Percentiles rank a stretch among this genome's conserved stretches.
Conservation (phyloP, 2,888 invertebrate genomes). For the Lumbricus terrestris region DNA sequence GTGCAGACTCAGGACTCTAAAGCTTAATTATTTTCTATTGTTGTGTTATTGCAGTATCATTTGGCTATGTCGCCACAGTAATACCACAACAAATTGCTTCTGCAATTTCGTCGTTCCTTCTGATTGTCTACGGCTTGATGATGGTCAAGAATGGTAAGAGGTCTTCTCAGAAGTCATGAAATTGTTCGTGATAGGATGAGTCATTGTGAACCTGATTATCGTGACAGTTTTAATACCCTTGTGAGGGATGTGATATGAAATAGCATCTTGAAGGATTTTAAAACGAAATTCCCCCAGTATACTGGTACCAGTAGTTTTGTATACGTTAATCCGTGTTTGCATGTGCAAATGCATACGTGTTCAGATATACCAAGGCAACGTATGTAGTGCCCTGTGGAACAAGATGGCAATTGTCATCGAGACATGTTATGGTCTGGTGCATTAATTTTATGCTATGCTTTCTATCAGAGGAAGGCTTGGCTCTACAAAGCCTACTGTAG, state of each 20-base stretch:
- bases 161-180: background rate
- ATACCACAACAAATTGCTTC: background rate
- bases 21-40: background rate
- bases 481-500: background rate
- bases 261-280: background rate
- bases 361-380: background rate
- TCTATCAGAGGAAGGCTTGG: no score
- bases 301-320: background rate
- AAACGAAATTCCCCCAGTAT: background rate
- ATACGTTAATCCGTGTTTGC: background rate
- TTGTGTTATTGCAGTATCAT: background rate
- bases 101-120: background rate
- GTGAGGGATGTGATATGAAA: no score
- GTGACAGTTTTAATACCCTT: background rate
- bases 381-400: background rate
- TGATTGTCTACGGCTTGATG: background rate
- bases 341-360: background rate
- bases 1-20: background rate
- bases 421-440: background rate
- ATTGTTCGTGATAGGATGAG: background rate
- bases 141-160: background rate
- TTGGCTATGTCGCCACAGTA: background rate
- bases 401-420: background rate
- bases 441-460: background rate
- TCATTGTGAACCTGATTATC: background rate